phyloP scores from a whole-genome alignment of 2,888 invertebrate genomes.

The Sericinus montela region DNA sequence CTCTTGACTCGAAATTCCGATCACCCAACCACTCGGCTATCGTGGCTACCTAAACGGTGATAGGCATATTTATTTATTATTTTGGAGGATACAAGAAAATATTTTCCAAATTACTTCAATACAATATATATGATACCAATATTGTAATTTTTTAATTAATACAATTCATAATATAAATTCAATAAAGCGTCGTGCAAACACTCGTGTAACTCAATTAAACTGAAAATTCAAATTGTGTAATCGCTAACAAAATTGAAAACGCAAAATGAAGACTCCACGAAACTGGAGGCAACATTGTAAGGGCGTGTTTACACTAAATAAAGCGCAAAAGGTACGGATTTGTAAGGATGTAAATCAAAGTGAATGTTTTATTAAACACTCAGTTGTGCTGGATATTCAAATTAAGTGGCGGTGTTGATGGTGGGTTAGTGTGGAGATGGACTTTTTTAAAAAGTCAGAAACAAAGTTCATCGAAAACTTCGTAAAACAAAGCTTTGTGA shows the following conservation, averaged over 20 bases:
- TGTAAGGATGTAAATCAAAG: conserved; percentile 74
- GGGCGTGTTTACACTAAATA: conserved; percentile 68
- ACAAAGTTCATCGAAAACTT: too few species aligned
- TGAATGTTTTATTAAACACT: conserved; percentile 78
- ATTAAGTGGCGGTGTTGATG: conserved; percentile 69
- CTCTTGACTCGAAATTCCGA: too few species aligned
- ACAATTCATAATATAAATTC: not conserved
- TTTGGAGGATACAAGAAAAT: too few species aligned
- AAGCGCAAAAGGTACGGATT: conserved; percentile 72
- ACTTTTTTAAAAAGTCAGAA: conserved; percentile 23
- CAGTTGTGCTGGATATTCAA: conserved; percentile 71
- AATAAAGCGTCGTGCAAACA: conserved; percentile 15
- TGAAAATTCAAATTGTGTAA: conserved; percentile 41
- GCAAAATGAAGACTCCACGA: conserved; percentile 38
- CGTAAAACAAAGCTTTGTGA: too few species aligned
- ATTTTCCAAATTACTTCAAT: too few species aligned
- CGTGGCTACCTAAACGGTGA: too few species aligned
- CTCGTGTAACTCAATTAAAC: conserved; percentile 38
- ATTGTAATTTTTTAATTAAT: conserved; percentile 9
- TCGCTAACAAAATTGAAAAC: conserved; percentile 30
- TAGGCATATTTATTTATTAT: too few species aligned
- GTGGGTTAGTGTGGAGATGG: conserved; percentile 37
- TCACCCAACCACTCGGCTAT: too few species aligned
- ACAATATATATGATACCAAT: not conserved
- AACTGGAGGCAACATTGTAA: conserved; percentile 41